These are phyloP conservation scores for Parauchenoglanis ngamensis DNA, from an alignment of 2,797 vertebrate species.

Conservation along the genomic window DNA sequence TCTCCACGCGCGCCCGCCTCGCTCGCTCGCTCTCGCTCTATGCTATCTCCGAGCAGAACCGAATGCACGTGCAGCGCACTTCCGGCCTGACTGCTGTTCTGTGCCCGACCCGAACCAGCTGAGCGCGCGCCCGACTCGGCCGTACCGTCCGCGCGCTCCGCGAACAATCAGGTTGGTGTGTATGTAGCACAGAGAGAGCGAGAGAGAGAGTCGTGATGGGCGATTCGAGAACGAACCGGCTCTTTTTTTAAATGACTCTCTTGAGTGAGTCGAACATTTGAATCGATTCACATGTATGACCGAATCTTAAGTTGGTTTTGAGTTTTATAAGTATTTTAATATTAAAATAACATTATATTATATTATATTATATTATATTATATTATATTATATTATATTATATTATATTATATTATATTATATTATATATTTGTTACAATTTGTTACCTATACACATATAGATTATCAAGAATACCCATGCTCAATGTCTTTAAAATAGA, in stretches of 20 bases:
- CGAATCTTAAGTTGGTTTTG: not conserved
- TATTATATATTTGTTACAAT: not conserved
- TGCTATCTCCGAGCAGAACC: not conserved
- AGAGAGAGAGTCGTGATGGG: not conserved
- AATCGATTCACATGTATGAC: not conserved
- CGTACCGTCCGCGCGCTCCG: not conserved
- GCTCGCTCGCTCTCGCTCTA: not conserved
- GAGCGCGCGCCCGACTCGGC: not conserved
- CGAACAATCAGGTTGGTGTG: not conserved
- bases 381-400: not conserved
- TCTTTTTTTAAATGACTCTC: slow-evolving; percentile 4
- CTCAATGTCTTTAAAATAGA: too few relatives aligned
- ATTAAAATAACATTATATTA: not conserved
- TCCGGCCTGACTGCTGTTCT: not conserved
- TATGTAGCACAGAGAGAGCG: not conserved
- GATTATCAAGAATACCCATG: too few relatives aligned
- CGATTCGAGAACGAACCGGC: slow-evolving; percentile 1
- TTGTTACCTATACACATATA: not conserved
- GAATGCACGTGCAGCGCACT: slow-evolving; percentile 4
- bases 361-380: not conserved
- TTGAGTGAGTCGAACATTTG: not conserved
- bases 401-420: not conserved
- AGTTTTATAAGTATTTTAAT: not conserved
- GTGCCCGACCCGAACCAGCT: not conserved
- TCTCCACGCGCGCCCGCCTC: not conserved